phyloP scores from a whole-genome alignment of 2,888 invertebrate species.

The Diplazon laetatorius region DNA sequence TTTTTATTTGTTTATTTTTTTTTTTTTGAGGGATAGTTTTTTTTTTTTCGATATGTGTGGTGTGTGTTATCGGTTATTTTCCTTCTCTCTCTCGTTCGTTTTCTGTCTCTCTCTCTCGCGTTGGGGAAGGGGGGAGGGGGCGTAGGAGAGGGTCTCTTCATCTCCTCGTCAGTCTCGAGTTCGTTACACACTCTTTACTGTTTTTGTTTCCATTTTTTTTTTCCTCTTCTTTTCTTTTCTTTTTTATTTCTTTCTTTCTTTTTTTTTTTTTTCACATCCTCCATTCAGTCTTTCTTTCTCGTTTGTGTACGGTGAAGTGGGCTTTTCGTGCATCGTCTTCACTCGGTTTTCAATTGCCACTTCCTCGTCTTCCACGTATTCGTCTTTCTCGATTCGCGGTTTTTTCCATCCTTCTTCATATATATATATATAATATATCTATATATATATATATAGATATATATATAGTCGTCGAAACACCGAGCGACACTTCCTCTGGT shows the following conservation, averaged over 20 bases:
- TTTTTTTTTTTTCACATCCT: conserved; percentile 16
- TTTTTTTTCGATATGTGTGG: no score
- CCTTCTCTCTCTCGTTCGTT: neutral
- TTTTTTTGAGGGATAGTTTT: no score
- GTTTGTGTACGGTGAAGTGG: conserved; percentile 2
- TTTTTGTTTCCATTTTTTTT: conserved; percentile 18
- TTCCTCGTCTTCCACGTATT: neutral
- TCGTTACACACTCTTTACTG: conserved; percentile 45
- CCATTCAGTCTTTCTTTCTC: conserved; percentile 7
- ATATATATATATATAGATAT: no score
- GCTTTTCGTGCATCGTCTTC: conserved; percentile 17
- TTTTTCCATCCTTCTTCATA: no score
- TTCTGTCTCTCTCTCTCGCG: conserved; percentile 42
- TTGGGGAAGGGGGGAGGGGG: neutral
- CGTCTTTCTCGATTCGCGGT: neutral
- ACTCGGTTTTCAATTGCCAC: conserved; percentile 9
- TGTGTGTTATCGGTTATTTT: neutral
- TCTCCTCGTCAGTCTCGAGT: conserved; percentile 48
- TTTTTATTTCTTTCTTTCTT: neutral
- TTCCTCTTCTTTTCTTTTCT: conserved; percentile 25
- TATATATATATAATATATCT: no score
- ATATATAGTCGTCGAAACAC: no score
- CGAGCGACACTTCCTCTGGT: no score
- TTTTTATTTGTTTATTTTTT: no score
- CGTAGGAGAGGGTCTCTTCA: conserved; percentile 4